phyloP scores from a whole-genome alignment of 2,797 vertebrate genomes.

The Hyperoplus lanceolatus region DNA sequence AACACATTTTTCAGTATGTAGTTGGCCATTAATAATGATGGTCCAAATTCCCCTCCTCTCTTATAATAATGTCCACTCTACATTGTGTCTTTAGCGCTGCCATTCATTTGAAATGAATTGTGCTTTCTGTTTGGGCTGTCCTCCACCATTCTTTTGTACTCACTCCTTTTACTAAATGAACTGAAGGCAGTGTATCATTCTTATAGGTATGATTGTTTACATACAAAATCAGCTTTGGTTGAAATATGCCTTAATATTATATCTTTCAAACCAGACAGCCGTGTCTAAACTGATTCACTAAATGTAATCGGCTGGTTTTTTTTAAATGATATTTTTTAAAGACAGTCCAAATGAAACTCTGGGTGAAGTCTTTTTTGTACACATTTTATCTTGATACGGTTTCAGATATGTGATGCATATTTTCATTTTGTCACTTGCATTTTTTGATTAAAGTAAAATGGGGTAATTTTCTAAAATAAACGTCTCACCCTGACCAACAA shows the following conservation, averaged over 20 bases:
- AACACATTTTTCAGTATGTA: too few species aligned
- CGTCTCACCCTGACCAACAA: too few species aligned
- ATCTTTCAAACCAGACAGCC: background rate
- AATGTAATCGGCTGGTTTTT: slow-evolving; percentile 6
- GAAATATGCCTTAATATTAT: slow-evolving; percentile 14
- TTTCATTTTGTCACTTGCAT: background rate
- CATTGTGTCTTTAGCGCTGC: too few species aligned
- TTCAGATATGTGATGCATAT: slow-evolving; percentile 1
- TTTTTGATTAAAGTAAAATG: too few species aligned
- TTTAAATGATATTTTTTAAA: background rate
- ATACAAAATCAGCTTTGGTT: slow-evolving; percentile 3
- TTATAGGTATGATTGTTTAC: background rate
- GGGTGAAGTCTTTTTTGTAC: background rate
- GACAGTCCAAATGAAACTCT: background rate
- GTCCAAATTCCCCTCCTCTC: too few species aligned
- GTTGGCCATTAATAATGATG: too few species aligned
- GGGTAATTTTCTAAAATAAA: too few species aligned
- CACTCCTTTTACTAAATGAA: background rate
- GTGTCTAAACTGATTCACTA: background rate
- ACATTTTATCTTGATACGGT: slow-evolving; percentile 24
- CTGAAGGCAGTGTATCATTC: background rate
- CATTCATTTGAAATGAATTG: too few species aligned
- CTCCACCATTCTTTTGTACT: background rate
- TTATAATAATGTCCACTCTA: too few species aligned
- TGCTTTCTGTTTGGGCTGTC: background rate